Evolutionary conservation across 92 coral and sea anemone genomes (phyloP), one percentile per base, ranked within the genome.

Genomic region (Paragorgia papillata): DNA sequence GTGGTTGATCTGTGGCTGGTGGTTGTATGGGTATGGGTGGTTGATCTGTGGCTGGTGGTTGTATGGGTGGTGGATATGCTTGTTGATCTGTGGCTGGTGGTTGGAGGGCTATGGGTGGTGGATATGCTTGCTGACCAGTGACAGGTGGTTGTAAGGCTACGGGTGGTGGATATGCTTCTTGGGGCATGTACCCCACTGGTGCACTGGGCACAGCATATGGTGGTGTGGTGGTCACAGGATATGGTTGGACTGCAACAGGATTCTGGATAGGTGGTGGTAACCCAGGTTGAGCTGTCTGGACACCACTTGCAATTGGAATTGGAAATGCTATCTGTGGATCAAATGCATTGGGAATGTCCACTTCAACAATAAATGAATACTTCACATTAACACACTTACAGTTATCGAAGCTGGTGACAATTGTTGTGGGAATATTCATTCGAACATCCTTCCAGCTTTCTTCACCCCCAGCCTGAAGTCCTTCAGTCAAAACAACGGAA

Each of bases 371-470:
- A 66, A 66, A 66, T 17, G 10, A 18, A 41, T 37, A 66, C 17
- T 18, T 17, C 54, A 66, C 54, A 7, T 33, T 20, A 26, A 60
- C 12, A 30, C 66, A 60, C 66, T 60, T 60, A 35, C 73, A 66
- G 25, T 51, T 51, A 6, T 39, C 56, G 9, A 66, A 66, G 2
- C 18, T 39, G 15, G 73, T 12, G 29, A 18, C 29, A 43, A 28
- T 39, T 0, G 31, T 40, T 60, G 32, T 15, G 26, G 66, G 35
- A 2, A 25, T 27, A 17, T 60, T 27, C 12, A 60, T 14, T 32
- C 28, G 35, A 8, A 24, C 39, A 30, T 60, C 26, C 13, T 60
- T 0, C 66, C 66, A 32, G 19, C 66, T 35, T 28, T 18, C 73
- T 26, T 66, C 73, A 66, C 15, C 26, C 2, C 73, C 14, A 2